Evolutionary conservation across 2,888 invertebrate genomes (phyloP).

Genomic region (Spisula solida): DNA sequence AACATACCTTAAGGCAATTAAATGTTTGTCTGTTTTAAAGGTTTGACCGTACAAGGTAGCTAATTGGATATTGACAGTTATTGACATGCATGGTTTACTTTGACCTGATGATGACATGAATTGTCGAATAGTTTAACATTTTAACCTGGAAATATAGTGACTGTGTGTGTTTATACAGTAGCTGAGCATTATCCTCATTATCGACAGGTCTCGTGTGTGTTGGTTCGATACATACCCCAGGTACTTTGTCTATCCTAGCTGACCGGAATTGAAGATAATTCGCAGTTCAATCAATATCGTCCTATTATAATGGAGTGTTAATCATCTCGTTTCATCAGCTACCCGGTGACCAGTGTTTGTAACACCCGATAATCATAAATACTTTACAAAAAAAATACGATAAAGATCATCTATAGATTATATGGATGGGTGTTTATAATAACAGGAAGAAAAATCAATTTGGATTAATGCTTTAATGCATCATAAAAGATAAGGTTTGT

Average conservation of each 20-base stretch:
- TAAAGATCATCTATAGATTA: background rate
- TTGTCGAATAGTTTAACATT: background rate
- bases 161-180: background rate
- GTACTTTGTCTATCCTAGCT: background rate
- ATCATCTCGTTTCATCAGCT: conserved; percentile 10
- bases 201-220: background rate
- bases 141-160: background rate
- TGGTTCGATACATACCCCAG: background rate
- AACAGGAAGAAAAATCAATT: conserved; percentile 15
- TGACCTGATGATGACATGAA: too few relatives aligned
- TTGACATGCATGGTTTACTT: background rate
- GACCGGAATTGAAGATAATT: background rate
- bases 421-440: background rate
- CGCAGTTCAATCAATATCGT: background rate
- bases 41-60: background rate
- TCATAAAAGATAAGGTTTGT: background rate
- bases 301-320: conserved; percentile 12
- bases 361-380: conserved; percentile 3
- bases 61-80: background rate
- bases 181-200: background rate
- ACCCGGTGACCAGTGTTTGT: background rate
- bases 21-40: background rate
- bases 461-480: background rate
- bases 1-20: background rate
- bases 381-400: background rate